A percentile compares a stretch with the other conserved stretches of the same genome.
Conservation (phyloP, 2,797 vertebrate species). For the Lagothrix lagotricha region DNA sequence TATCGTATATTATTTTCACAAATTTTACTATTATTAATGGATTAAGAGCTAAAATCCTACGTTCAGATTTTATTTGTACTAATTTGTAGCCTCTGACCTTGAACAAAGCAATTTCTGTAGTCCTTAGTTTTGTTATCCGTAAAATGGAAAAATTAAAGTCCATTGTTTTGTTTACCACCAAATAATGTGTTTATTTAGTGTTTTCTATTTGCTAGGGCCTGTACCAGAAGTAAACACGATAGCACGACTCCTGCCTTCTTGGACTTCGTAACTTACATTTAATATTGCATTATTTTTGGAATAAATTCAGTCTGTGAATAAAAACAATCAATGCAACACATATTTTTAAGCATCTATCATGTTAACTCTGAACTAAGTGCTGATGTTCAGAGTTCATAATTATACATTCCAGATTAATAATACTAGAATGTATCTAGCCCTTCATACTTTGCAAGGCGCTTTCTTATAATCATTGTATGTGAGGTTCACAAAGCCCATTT, state of each 20-base stretch:
- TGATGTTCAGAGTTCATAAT: background rate
- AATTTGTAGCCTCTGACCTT: background rate
- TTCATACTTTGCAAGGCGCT: background rate
- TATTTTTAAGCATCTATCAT: background rate
- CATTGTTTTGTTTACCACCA: background rate
- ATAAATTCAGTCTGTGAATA: background rate
- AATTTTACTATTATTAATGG: constrained; percentile 14
- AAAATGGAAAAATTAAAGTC: background rate
- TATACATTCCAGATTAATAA: constrained; percentile 8
- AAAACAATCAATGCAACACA: background rate
- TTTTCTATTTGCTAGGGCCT: background rate
- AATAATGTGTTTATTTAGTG: background rate
- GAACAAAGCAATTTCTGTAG: constrained; percentile 1
- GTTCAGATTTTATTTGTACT: background rate
- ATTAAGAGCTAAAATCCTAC: background rate
- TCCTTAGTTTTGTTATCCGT: background rate
- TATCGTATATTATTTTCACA: background rate
- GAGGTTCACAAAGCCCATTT: background rate
- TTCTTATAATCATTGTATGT: background rate
- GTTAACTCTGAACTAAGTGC: background rate
- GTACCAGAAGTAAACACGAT: background rate
- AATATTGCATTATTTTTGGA: background rate
- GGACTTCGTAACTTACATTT: background rate
- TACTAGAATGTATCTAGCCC: background rate
- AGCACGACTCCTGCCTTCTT: background rate